These are phyloP conservation scores for Drosophila siamana DNA, from an alignment of 2,888 invertebrate genomes.

Conservation along the genomic window DNA sequence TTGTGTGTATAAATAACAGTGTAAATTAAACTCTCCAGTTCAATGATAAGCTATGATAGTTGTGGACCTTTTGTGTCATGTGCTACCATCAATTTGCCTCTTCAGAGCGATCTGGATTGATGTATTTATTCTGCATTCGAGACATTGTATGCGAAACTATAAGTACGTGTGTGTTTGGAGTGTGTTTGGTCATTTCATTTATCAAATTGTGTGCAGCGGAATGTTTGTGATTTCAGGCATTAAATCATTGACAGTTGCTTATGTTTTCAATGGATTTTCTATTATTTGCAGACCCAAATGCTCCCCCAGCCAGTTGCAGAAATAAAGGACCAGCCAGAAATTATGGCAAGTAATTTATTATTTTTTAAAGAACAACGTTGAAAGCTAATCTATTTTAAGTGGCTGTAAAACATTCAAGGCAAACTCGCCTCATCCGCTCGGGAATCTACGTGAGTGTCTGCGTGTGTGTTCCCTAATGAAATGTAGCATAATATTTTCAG, in stretches of 20 bases:
- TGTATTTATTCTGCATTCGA: constrained; percentile 34
- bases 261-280: constrained; percentile 65
- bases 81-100: constrained; percentile 15
- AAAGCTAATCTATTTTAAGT: constrained; percentile 80
- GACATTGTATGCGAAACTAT: neutral
- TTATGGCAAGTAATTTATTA: constrained; percentile 68
- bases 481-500: constrained; percentile 75
- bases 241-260: constrained; percentile 74
- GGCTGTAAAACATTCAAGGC: constrained; percentile 66
- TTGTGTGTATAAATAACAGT: constrained; percentile 22
- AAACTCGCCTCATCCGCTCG: constrained; percentile 8
- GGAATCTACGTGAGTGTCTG: constrained; percentile 20
- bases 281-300: constrained; percentile 44
- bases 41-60: constrained; percentile 8
- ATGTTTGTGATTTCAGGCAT: constrained; percentile 50
- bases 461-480: constrained; percentile 56
- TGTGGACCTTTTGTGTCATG: constrained; percentile 17
- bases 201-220: constrained; percentile 56
- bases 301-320: neutral
- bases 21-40: constrained; percentile 9
- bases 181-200: constrained; percentile 62
- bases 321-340: constrained; percentile 32
- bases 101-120: constrained; percentile 26
- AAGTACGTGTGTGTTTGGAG: constrained; percentile 2
- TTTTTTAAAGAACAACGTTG: constrained; percentile 63